Base-by-base conservation (phyloP, 2,113 vertebrate genomes). In the Sialia sialis region DNA sequence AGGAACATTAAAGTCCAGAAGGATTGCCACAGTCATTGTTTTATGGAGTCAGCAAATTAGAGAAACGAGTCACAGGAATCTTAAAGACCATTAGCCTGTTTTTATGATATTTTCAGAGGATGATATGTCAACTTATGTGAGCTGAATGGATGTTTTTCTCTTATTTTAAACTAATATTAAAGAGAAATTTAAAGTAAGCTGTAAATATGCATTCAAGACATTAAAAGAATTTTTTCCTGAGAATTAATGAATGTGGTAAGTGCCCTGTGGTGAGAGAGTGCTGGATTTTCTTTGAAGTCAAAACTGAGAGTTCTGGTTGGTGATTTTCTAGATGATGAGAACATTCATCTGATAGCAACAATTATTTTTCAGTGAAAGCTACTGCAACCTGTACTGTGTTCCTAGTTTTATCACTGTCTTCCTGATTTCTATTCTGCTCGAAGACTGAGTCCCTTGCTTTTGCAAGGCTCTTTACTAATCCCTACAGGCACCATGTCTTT, bases 191-290 rank as follows among this genome's bases (percentile, higher is more conserved):
- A 76, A 94, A 96, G 62, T 81, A 90, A 89, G 63, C 59, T 90
- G 87, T 83, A 93, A 92, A 93, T 93, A 89, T 95, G 92, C 64
- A 93, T 93, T 91, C 63, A 44, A 87, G 80, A 75, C 67, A 89
- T 88, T 78, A 85, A 75, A 89, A 93, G 84, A 95, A 49, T 85
- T 95, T 95, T 95, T 97, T 81, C 69, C 67, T 75, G 60, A 92
- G 92, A 97, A 95, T 96, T 97, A 97, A 96, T 95, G 91, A 96
- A 95, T 93, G 55, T 85, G 86, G 19, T 90, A 68, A 59, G 68
- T 94, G 60, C 88, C 95, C 90, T 58, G 36, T 75, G 81, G 72
- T 83, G 73, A 94, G 82, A 79, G 66, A 52, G 84, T 67, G 30
- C 49, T 93, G 58, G 63, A 77, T 93, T 80, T 80, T 51, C 95